Conservation (phyloP, 2,113 vertebrate genomes). For the Plestiodon gilberti region DNA sequence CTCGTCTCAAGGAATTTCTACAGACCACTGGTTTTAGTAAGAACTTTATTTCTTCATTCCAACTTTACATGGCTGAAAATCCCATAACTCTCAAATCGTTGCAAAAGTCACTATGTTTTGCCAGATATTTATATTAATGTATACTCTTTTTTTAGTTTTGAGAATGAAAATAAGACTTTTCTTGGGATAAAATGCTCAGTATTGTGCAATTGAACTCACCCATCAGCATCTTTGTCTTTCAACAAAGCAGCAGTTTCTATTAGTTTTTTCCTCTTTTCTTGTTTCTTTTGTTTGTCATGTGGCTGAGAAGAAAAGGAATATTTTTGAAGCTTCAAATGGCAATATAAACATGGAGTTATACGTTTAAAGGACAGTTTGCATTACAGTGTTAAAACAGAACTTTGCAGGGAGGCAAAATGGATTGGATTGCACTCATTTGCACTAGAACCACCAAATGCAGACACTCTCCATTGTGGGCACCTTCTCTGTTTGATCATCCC, state of each 20-base stretch:
- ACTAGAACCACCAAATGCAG: too few species aligned
- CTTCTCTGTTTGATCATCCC: too few species aligned
- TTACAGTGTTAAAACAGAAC: not conserved
- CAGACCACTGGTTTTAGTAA: too few species aligned
- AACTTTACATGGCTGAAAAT: too few species aligned
- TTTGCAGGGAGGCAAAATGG: not conserved
- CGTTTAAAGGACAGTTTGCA: not conserved
- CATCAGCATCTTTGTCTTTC: conserved; percentile 88
- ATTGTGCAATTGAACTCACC: conserved; percentile 75
- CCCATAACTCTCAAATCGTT: too few species aligned
- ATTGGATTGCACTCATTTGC: too few species aligned
- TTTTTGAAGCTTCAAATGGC: not conserved
- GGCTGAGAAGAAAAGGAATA: conserved; percentile 74
- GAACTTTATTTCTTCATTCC: too few species aligned
- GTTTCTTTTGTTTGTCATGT: conserved; percentile 85
- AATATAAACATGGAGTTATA: not conserved
- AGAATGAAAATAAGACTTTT: not conserved
- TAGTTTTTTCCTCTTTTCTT: conserved; percentile 87
- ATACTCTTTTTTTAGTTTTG: not conserved
- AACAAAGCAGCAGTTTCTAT: conserved; percentile 83
- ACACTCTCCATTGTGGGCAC: not conserved
- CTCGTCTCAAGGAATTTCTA: too few species aligned
- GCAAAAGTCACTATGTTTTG: not conserved
- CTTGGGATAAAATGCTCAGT: not conserved
- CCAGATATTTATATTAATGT: not conserved